Base-by-base conservation (phyloP, 2,888 invertebrate genomes). In the Drosophila anomalata region DNA sequence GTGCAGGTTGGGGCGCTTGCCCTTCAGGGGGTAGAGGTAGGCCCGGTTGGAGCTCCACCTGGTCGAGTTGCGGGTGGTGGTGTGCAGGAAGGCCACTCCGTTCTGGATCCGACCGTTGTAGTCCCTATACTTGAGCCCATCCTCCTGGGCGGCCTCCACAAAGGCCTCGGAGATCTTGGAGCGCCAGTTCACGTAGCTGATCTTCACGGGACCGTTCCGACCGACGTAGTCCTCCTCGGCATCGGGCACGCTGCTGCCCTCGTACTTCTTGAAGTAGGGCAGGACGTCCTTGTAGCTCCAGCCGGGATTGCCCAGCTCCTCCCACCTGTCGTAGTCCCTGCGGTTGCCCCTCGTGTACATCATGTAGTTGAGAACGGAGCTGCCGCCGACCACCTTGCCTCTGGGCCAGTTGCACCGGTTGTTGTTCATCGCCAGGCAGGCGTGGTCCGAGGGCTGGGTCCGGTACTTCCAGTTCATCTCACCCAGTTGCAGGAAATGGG, bases 311-410 rank as follows among this genome's bases (percentile, higher is more conserved):
- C 96, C 96, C 83, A 94, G 89, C 1, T 92, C 92, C 12, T 94
- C 94, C 97, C 97, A 97, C 4, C 93, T 91, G 84, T 97, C 95
- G 89, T 95, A 97, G 87, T 97, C 97, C 3, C 92, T 91, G 0
- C 93, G 93, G 78, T 94, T 93, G 11, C 96, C 96, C 70, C 96
- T 92, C 0, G 95, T 95, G 82, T 95, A 96, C 81, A 95, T 94
- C 96, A 97, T 96, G 79, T 95, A 95, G 89, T 97, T 97, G 9
- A 97, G 92, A 0, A 95, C 94, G 72, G 95, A 95, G 8, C 95
- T 95, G 2, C 97, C 97, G 6, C 97, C 97, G 88, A 97, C 93
- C 0, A 96, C 95, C 90, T 95, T 96, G 3, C 97, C 97, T 69
- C 95, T 92, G 0, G 96, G 96, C 95, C 95, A 96, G 78, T 95